Base-by-base conservation (phyloP, 2,888 invertebrate species). In the Gymnosoma rotundatum region DNA sequence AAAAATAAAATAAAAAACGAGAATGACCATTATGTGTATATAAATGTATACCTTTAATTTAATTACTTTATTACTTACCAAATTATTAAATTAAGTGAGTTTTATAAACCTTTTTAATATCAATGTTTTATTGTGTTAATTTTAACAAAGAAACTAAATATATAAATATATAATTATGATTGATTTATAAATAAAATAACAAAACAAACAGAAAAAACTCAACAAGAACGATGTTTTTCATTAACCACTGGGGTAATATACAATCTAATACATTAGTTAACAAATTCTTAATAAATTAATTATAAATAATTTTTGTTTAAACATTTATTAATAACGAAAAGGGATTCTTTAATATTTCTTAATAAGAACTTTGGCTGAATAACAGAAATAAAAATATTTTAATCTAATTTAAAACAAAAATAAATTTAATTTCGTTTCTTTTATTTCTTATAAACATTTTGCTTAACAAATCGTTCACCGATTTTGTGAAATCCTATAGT, bases 91-190 rank as follows among this genome's bases (percentile, higher is more conserved):
- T 74, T 56, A 48, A 61, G 78, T 78, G 58, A 42, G 66, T 78
- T 81, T 81, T 81, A 56, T 70, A 80, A 81, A 70, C 25, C 60
- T 58, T 52, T 73, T 78, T 78, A 67, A 75, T 54, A 81, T 61
- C 9, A 70, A 60, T 66, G 63, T 72, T 66, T 84, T 85, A 73
- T 76, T 78, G 21, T 73, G 50, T 66, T 64, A 78, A 85, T 32
- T 32, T 32, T 32, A 32, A 32, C 4, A 5, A 32, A 32, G 0
- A 32, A 32, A 32, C 2, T 5, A 32, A 32, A 32, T 32, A 32
- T 32, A 32, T 32, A 32, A 5, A 32, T 6, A 32, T 32, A 32
- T 32, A 69, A 58, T 21, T 75, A 64, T 20, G 52, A 74, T 38
- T 52, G n/a, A 2, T 18, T 58, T 21, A 67, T 36, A 56, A 67